Evolutionary conservation across 2,797 vertebrate species (phyloP), one percentile per base, ranked within the genome.

Genomic region (Thunnus albacares): DNA sequence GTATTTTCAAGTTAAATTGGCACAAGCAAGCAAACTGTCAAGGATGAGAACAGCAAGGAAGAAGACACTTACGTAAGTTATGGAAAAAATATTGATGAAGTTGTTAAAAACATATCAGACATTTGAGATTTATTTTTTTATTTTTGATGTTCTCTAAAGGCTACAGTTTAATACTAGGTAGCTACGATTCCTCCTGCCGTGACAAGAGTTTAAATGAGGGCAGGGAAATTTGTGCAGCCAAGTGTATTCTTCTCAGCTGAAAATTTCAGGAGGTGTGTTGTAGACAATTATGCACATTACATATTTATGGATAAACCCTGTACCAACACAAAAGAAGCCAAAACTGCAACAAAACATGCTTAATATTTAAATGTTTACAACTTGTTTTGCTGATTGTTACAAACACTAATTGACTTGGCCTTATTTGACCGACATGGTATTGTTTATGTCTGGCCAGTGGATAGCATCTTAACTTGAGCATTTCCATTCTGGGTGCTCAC

Each of bases 401-500:
- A 35, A 82, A 57, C 33, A 56, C 14, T 41, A 26, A 15, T 35
- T 30, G 28, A 1, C 30, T 38, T 73, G 63, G 28, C 30, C 49
- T 85, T 13, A 28, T 30, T 8, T 64, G 22, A 61, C 43, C 11
- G 6, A 18, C 15, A 17, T 35, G 59, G 8, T 52, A 24, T 51
- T 26, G 69, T 60, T 63, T 82, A 73, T 82, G 76, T 87, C 20
- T 22, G 70, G 66, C 60, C 24, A 1, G 13, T 18, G 57, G 59
- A 78, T 78, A 38, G 51, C 57, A 60, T 76, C 82, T 77, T 63
- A 75, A 70, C 58, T 38, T 13, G 30, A 77, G 33, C 43, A 30
- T 68, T 81, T 81, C 63, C 28, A 66, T 52, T 60, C 63, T 59
- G 33, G 69, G 60, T 55, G 76, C 75, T 83, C 41, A 61, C 74